Conservation (phyloP, 2,888 invertebrate species). For the Meiosimyza platycephala region DNA sequence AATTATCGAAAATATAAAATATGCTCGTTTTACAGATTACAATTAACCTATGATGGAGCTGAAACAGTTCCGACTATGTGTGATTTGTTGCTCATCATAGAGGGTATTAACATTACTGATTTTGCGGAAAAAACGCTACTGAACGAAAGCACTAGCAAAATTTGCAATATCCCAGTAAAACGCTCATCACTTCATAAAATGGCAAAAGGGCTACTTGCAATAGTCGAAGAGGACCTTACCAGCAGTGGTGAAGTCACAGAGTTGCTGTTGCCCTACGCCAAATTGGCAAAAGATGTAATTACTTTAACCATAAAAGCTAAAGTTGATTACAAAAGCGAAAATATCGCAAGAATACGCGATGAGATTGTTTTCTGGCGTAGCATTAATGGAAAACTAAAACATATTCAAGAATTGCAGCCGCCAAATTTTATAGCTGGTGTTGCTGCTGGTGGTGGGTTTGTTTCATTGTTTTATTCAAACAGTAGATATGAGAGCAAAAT, state of each 20-base stretch:
- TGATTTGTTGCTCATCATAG: conserved; percentile 58
- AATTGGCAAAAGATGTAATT: conserved; percentile 55
- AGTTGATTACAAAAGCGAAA: conserved; percentile 62
- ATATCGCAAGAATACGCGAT: conserved; percentile 53
- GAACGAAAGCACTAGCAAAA: conserved; percentile 45
- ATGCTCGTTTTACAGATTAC: conserved; percentile 43
- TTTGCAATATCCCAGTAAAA: conserved; percentile 54
- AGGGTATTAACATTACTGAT: conserved; percentile 57
- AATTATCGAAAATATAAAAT: too few species aligned
- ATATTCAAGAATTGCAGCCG: conserved; percentile 55
- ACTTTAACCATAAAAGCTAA: conserved; percentile 62
- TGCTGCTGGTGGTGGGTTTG: conserved; percentile 60
- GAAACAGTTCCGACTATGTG: conserved; percentile 40
- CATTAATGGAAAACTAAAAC: conserved; percentile 51
- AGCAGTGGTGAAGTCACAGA: conserved; percentile 59
- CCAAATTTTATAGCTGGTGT: conserved; percentile 65
- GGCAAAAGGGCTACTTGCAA: conserved; percentile 48
- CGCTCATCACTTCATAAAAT: conserved; percentile 52
- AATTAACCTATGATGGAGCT: conserved; percentile 47
- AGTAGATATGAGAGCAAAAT: conserved; percentile 1
- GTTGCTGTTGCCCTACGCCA: conserved; percentile 55
- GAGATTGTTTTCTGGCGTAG: conserved; percentile 58
- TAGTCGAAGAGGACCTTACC: conserved; percentile 60
- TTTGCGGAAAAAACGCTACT: conserved; percentile 55
- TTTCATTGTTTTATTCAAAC: background rate